Percentiles rank a stretch among this genome's conserved stretches.
Evolutionary conservation across 1,140 invertebrate species (phyloP).

Genomic region (Zaprionus ghesquierei): DNA sequence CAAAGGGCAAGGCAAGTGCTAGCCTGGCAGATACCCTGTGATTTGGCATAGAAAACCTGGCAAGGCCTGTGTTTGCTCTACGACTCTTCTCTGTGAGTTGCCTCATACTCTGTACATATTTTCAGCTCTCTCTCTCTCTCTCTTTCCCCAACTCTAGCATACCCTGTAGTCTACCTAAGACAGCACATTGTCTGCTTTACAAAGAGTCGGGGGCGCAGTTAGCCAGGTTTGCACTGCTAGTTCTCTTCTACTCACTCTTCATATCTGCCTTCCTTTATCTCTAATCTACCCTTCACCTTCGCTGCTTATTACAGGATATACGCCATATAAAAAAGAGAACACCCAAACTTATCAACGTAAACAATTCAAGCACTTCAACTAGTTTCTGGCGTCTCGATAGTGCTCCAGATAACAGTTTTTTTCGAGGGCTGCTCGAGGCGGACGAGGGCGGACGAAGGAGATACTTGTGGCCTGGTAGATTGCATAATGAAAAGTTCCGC

Average conservation of each 20-base stretch:
- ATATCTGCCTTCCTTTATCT: neutral
- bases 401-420: conserved; percentile 59
- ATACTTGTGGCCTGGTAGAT: conserved; percentile 32
- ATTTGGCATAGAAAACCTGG: neutral
- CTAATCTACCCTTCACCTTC: neutral
- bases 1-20: too few relatives aligned
- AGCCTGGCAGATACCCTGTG: neutral
- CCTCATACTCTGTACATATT: too few relatives aligned
- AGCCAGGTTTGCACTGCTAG: too few relatives aligned
- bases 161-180: too few relatives aligned
- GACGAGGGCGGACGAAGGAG: neutral
- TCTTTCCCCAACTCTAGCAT: too few relatives aligned
- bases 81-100: neutral
- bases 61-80: neutral
- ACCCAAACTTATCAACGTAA: conserved; percentile 72
- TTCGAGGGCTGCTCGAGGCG: neutral
- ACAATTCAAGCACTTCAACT: conserved; percentile 76
- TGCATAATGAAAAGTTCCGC: conserved; percentile 71
- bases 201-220: too few relatives aligned
- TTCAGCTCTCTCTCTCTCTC: too few relatives aligned
- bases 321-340: neutral
- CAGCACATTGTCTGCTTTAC: too few relatives aligned
- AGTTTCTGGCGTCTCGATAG: conserved; percentile 74
- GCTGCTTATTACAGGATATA: neutral
- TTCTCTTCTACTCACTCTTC: neutral